Base-by-base conservation (phyloP, 2,888 invertebrate species). In the Chaetogeoica ovagalla region DNA sequence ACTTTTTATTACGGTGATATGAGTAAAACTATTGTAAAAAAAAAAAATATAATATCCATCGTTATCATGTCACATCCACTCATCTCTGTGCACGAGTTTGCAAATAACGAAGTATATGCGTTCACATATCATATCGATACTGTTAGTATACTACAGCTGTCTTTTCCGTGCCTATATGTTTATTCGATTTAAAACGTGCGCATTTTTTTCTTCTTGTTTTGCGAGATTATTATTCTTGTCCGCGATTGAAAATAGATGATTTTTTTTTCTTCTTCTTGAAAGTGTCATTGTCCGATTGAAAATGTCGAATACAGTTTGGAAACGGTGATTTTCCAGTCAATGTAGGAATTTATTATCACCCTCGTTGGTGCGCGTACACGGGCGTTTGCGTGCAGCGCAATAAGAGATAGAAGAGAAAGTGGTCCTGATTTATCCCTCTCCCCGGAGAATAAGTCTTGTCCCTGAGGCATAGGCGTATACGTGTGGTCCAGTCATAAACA, bases 401-500 rank as follows among this genome's bases (percentile, higher is more conserved):
- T 55, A 17, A 55, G n/a, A 6, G 19, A 21, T 23, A 23, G 30
- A n/a, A 37, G 23, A 66, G 23, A 57, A 75, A 55, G 39, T 57
- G 7, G 37, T 65, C 19, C 65, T 11, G 65, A 74, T 65, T 66
- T 74, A 43, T 52, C 75, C 66, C 57, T 66, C 21, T 19, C 75
- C 52, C 43, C 8, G 13, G 75, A 30, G 75, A 66, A 43, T 43
- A 66, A 21, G 43, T 15, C 57, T 59, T 8, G 65, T 75, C 75
- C 57, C 75, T 21, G 55, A 21, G 74, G 55, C 74, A 65, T 39
- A 65, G 65, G 52, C 17, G 37, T 55, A 65, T 65, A 63, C 65
- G 65, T 39, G 37, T 39, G 65, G 62, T 55, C 55, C 66, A 57
- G 75, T 66, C 75, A 55, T 75, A 75, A 75, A 75, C 75, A 75